Conservation (phyloP, 1,140 invertebrate species). For the Cecropterus lyciades region DNA sequence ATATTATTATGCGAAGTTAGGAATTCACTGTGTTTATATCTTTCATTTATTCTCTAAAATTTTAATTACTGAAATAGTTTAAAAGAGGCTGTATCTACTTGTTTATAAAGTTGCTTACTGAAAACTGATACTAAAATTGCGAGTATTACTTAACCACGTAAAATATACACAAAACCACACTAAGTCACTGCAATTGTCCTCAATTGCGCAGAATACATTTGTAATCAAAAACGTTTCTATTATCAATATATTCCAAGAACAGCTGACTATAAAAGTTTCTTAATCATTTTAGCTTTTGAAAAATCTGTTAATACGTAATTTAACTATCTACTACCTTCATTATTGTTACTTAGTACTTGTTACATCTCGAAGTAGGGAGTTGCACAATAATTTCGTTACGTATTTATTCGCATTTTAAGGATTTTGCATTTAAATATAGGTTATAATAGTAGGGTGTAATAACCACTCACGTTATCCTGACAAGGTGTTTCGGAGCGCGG, state of each 20-base stretch:
- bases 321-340: background rate
- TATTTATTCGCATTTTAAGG: background rate
- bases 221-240: too few species aligned
- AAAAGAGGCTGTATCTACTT: background rate
- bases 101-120: background rate
- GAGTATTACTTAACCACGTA: background rate
- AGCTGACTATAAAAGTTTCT: too few species aligned
- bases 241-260: too few species aligned
- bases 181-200: conserved; percentile 1
- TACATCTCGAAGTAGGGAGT: background rate
- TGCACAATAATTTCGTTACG: too few species aligned
- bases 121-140: background rate
- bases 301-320: background rate
- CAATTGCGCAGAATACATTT: too few species aligned
- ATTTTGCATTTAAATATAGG: background rate
- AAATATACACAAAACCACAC: background rate
- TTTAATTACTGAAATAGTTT: too few species aligned
- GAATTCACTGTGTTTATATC: too few species aligned
- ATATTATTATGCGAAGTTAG: too few species aligned
- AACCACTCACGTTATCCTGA: conserved; percentile 75
- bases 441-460: conserved; percentile 1
- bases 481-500: conserved; percentile 77
- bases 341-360: background rate
- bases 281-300: too few species aligned
- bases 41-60: too few species aligned